Evolutionary conservation across 1,140 invertebrate genomes (phyloP).

Genomic region (Heliconius nattereri): DNA sequence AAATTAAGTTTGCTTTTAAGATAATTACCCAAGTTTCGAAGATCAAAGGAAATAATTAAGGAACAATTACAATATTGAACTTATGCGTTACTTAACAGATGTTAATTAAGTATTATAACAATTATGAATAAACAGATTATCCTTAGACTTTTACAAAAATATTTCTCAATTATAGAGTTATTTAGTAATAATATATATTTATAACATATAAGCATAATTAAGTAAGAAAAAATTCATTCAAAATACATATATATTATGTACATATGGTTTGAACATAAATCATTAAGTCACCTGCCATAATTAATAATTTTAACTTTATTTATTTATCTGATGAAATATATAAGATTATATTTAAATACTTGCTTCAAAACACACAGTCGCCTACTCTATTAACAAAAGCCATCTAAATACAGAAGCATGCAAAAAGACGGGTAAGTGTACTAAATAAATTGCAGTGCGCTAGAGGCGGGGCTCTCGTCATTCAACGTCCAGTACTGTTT

Average conservation of each 20-base stretch:
- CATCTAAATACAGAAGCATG: slow-evolving; percentile 56
- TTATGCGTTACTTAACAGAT: slow-evolving; percentile 34
- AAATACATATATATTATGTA: too few relatives aligned
- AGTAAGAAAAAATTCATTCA: too few relatives aligned
- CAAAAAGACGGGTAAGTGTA: slow-evolving; percentile 60
- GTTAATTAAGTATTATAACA: slow-evolving; percentile 23
- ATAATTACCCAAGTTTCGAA: slow-evolving; percentile 46
- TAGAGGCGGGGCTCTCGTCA: slow-evolving; percentile 64
- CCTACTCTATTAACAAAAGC: slow-evolving; percentile 32
- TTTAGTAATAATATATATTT: background rate
- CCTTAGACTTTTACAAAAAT: too few relatives aligned
- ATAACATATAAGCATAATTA: too few relatives aligned
- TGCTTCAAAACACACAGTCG: background rate
- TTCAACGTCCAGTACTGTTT: slow-evolving; percentile 68
- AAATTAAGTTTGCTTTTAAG: slow-evolving; percentile 43
- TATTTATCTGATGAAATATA: too few relatives aligned
- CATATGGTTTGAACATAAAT: too few relatives aligned
- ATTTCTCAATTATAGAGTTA: background rate
- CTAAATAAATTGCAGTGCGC: slow-evolving; percentile 68
- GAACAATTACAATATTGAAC: slow-evolving; percentile 46
- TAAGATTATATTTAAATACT: background rate
- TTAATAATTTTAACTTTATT: too few relatives aligned
- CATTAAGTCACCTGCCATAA: background rate
- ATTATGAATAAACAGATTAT: background rate
- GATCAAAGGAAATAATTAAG: slow-evolving; percentile 43